Percentiles rank a stretch among this genome's conserved stretches.
Evolutionary conservation across 2,797 vertebrate genomes (phyloP).

Genomic region (Acropternis orthonyx): DNA sequence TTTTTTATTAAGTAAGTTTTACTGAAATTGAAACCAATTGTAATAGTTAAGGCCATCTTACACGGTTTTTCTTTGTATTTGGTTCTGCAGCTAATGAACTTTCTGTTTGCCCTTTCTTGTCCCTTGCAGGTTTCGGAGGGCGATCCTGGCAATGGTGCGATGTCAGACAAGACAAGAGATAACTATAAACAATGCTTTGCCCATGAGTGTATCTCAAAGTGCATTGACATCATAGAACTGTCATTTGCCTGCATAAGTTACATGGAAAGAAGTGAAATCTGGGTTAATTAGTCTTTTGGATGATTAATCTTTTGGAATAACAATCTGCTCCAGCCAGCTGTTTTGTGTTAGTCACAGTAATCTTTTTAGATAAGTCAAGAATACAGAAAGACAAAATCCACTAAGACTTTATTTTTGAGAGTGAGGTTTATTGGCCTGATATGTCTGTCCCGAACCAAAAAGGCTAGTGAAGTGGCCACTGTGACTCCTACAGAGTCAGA

Average conservation of each 20-base stretch:
- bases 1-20: neutral
- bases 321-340: neutral
- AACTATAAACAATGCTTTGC: conserved; percentile 83
- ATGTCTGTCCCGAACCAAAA: neutral
- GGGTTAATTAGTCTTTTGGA: neutral
- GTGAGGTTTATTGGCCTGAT: neutral
- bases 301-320: neutral
- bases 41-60: neutral
- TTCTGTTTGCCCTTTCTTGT: neutral
- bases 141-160: conserved; percentile 88
- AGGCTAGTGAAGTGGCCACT: neutral
- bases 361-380: neutral
- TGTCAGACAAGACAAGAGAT: conserved; percentile 88
- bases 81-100: neutral
- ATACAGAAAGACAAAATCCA: neutral
- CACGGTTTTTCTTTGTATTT: neutral
- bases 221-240: conserved; percentile 28
- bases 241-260: neutral
- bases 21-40: neutral
- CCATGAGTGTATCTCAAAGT: conserved; percentile 80
- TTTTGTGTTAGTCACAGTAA: neutral
- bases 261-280: neutral
- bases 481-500: neutral
- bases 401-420: neutral
- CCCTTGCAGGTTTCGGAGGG: conserved; percentile 79